These are phyloP conservation scores for Hippocampus kuda DNA, from an alignment of 2,797 vertebrate species.

Conservation along the genomic window DNA sequence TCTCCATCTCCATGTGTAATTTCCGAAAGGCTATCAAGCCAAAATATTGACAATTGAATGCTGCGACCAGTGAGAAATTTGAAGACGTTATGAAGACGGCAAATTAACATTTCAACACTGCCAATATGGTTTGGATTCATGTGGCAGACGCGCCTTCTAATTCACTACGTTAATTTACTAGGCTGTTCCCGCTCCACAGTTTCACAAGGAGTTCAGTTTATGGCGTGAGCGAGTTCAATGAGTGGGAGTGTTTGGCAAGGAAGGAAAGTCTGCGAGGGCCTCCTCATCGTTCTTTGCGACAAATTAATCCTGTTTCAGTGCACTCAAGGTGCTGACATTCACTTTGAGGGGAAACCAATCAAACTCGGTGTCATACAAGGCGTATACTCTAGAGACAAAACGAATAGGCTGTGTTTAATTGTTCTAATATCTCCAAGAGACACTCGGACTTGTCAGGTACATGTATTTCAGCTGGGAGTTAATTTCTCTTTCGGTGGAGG, in stretches of 20 bases:
- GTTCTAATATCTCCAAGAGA: slow-evolving; percentile 11
- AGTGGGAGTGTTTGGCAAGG: slow-evolving; percentile 32
- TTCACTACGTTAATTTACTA: slow-evolving; percentile 19
- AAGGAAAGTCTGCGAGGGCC: slow-evolving; percentile 30
- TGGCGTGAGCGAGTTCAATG: slow-evolving; percentile 48
- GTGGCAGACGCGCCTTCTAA: slow-evolving; percentile 2
- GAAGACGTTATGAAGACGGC: not conserved
- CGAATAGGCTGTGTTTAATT: slow-evolving; percentile 27
- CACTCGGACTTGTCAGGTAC: not conserved
- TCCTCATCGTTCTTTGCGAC: slow-evolving; percentile 38
- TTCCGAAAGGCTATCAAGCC: not conserved
- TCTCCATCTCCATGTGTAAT: too few relatives aligned
- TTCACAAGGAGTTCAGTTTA: slow-evolving; percentile 21
- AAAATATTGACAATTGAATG: not conserved
- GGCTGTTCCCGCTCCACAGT: slow-evolving; percentile 8
- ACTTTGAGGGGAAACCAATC: slow-evolving; percentile 36
- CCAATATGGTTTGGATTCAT: slow-evolving; percentile 12
- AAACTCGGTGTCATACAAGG: slow-evolving; percentile 28
- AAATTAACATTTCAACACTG: slow-evolving; percentile 11
- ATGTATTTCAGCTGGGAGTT: slow-evolving; percentile 1
- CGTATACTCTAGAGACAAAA: slow-evolving; percentile 12
- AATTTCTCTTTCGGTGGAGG: not conserved
- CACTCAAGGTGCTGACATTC: slow-evolving; percentile 43
- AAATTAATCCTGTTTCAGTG: slow-evolving; percentile 49
- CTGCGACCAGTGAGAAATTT: not conserved